Base-by-base conservation (phyloP, 2,888 invertebrate species). In the Watsonalla cultraria region DNA sequence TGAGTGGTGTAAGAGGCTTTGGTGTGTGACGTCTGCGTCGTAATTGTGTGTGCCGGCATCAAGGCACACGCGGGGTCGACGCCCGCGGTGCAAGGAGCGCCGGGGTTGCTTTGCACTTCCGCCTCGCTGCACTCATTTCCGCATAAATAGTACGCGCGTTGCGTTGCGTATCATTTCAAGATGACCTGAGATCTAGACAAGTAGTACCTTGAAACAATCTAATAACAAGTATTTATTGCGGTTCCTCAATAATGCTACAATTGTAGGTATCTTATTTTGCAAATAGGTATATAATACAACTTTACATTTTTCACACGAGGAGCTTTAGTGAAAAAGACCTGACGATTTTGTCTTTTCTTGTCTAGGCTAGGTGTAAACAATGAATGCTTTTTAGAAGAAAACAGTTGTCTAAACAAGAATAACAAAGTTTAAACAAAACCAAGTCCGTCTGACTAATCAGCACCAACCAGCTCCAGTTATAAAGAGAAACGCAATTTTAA, bases 121-220 rank as follows among this genome's bases (percentile, higher is more conserved):
- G 82, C 84, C 75, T 84, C 85, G 76, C 86, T 84, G 82, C 87
- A 84, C 85, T 88, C 82, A 87, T 88, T 89, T 88, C 84, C 85
- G 87, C 82, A 87, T 86, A 88, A 88, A 86, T 80, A 86, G 76
- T 80, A 79, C 77, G 75, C 77, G 74, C 76, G 68, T 72, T 68
- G 64, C 65, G 69, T 78, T 68, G 64, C 65, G 69, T 78, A 82
- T 82, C 24, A 24, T 24, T 24, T 24, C 78, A 82, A 86, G 78
- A 86, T 76, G 68, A 71, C 76, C 69, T 76, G 59, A 50, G 57
- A 11, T 42, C 42, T 42, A 11, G 11, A 11, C 1, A 42, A 42
- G 24, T 24, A 24, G 24, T 42, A 1, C 42, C 42, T 8, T 51
- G 33, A 52, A 47, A 47, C 4, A 5, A 34, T 8, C 8, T 47